A percentile compares a stretch with the other conserved stretches of the same genome.
phyloP scores from a whole-genome alignment of 2,888 invertebrate species.

The Serrognathus titanus region DNA sequence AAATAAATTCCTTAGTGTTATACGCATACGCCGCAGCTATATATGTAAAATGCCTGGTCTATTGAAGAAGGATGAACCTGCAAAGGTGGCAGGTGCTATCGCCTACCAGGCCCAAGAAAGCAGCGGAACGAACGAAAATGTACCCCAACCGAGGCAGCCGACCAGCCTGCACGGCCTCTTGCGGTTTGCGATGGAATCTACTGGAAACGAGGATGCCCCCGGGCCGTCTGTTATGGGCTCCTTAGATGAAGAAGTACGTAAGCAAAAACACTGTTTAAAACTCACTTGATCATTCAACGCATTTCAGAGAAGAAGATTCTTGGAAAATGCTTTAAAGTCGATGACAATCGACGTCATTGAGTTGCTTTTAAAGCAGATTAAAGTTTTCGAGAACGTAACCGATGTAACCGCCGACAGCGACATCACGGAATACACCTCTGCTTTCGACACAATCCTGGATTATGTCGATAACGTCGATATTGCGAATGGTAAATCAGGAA shows the following conservation, averaged over 20 bases:
- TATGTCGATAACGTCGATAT: conserved; percentile 73
- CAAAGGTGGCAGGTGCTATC: background rate
- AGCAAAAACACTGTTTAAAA: background rate
- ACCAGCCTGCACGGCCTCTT: conserved; percentile 55
- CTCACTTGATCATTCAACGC: no score
- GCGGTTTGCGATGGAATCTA: conserved; percentile 68
- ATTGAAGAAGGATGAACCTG: conserved; percentile 4
- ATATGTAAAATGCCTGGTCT: conserved; percentile 7
- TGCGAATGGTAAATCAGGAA: conserved; percentile 76
- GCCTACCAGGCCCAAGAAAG: conserved; percentile 5
- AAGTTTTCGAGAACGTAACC: conserved; percentile 54
- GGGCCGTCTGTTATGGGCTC: conserved; percentile 51
- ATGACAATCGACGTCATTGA: conserved; percentile 69
- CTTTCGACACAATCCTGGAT: conserved; percentile 66
- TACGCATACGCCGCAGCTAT: no score
- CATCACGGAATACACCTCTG: conserved; percentile 56
- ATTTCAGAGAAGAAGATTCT: conserved; percentile 64
- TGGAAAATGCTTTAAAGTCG: conserved; percentile 67
- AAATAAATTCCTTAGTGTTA: no score
- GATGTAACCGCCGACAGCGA: conserved; percentile 52
- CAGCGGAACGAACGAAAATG: background rate
- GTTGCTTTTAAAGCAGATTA: conserved; percentile 61
- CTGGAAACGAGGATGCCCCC: conserved; percentile 58
- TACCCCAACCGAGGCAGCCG: conserved; percentile 41
- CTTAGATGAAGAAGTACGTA: conserved; percentile 62